These are phyloP conservation scores for Schizopygopsis pylzovi DNA, from an alignment of 2,797 vertebrate species.

Conservation along the genomic window DNA sequence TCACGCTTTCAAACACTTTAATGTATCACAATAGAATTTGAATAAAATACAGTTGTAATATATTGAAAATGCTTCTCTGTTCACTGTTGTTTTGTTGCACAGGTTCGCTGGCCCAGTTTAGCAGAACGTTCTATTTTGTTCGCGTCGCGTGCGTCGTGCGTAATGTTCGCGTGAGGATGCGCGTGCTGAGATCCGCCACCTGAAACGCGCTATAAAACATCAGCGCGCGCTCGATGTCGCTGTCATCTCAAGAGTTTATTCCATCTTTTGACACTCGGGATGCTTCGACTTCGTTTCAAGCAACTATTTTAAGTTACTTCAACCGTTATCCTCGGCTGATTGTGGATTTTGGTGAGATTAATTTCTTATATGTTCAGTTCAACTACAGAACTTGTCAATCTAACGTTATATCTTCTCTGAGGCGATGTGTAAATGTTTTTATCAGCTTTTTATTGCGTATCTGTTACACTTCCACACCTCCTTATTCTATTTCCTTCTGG, in stretches of 20 bases:
- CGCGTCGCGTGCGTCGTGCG: background rate
- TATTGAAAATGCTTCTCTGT: background rate
- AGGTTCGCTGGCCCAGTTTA: background rate
- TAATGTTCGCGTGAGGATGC: conserved; percentile 32
- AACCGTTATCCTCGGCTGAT: background rate
- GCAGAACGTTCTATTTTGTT: background rate
- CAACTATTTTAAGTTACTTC: no score
- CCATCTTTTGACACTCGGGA: background rate
- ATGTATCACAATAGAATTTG: no score
- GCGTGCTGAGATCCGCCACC: conserved; percentile 58
- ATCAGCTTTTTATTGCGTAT: background rate
- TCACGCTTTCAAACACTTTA: no score
- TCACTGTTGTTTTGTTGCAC: background rate
- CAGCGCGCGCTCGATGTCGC: background rate
- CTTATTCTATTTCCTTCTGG: background rate
- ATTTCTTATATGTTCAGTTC: background rate
- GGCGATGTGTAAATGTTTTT: background rate
- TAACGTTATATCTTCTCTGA: background rate
- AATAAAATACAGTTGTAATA: background rate
- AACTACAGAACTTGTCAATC: background rate
- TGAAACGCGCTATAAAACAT: conserved; percentile 62
- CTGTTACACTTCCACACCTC: background rate
- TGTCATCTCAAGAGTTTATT: background rate
- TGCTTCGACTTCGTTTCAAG: background rate
- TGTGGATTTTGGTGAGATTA: conserved; percentile 28